phyloP scores from a whole-genome alignment of 2,888 invertebrate species.

The Furcula furcula region DNA sequence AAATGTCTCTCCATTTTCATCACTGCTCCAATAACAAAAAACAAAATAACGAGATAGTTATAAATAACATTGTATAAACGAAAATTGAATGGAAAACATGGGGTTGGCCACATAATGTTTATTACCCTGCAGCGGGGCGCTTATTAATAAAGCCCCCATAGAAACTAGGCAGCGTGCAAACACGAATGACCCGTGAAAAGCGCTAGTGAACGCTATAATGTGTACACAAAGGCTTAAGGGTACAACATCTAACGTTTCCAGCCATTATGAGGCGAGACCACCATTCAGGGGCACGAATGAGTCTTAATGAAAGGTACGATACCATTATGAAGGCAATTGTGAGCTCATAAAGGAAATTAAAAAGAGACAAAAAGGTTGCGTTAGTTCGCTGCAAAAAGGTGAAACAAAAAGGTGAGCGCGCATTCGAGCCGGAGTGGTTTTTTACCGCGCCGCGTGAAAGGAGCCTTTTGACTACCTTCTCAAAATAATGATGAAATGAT shows the following conservation, averaged over 20 bases:
- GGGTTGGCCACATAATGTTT: slow-evolving; percentile 33
- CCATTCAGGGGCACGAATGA: slow-evolving; percentile 69
- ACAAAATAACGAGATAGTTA: background rate
- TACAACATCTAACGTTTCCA: slow-evolving; percentile 64
- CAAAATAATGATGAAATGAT: slow-evolving; percentile 22
- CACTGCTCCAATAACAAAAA: slow-evolving; percentile 1
- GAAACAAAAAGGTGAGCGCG: slow-evolving; percentile 40
- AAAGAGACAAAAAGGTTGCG: slow-evolving; percentile 59
- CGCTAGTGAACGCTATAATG: slow-evolving; percentile 50
- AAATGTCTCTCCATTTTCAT: background rate
- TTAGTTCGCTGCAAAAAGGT: slow-evolving; percentile 39
- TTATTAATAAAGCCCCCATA: slow-evolving; percentile 60
- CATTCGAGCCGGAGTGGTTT: slow-evolving; percentile 27
- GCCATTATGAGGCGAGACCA: slow-evolving; percentile 64
- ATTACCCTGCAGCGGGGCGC: slow-evolving; percentile 35
- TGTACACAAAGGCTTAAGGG: slow-evolving; percentile 65
- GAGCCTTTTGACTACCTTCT: slow-evolving; percentile 21
- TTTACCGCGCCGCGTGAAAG: slow-evolving; percentile 32
- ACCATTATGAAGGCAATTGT: slow-evolving; percentile 74
- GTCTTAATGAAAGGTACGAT: slow-evolving; percentile 75
- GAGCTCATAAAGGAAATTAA: slow-evolving; percentile 75
- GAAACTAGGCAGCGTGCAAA: slow-evolving; percentile 43
- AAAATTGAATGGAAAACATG: slow-evolving; percentile 23
- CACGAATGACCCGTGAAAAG: slow-evolving; percentile 62
- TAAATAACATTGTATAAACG: slow-evolving; percentile 7